Conservation (phyloP, 2,797 vertebrate genomes). For the Podargus strigoides region DNA sequence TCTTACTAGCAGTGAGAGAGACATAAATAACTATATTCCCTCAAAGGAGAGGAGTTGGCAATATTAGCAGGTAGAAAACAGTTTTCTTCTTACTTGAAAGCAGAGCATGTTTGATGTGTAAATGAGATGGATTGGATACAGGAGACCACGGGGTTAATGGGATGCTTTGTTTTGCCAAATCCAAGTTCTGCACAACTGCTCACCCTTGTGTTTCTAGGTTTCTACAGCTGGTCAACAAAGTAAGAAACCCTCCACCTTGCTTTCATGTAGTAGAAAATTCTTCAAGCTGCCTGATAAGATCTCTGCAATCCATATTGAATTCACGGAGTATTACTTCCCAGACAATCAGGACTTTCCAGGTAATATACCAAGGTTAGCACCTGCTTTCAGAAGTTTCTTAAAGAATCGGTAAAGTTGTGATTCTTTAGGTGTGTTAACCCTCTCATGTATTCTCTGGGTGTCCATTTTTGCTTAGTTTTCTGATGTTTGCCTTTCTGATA, state of each 20-base stretch:
- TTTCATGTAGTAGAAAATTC: constrained; percentile 89
- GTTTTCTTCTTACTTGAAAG: not conserved
- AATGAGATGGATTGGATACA: not conserved
- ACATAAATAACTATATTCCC: not conserved
- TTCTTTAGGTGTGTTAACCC: not conserved
- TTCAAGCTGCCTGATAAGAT: constrained; percentile 80
- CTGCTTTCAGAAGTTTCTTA: not conserved
- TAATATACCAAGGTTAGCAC: constrained; percentile 69
- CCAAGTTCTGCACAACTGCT: not conserved
- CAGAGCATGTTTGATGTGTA: not conserved
- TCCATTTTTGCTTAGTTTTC: not conserved
- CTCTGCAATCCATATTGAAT: constrained; percentile 92
- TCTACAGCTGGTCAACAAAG: constrained; percentile 89
- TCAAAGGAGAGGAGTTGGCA: not conserved
- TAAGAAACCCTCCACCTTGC: constrained; percentile 89
- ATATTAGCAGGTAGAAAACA: not conserved
- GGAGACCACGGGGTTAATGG: not conserved
- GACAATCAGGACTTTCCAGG: constrained; percentile 87
- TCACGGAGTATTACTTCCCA: constrained; percentile 95
- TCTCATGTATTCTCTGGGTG: not conserved
- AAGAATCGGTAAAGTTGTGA: not conserved
- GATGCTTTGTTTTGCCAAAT: not conserved
- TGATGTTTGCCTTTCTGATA: not conserved
- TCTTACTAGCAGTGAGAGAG: not conserved
- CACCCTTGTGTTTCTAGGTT: constrained; percentile 74